phyloP scores from a whole-genome alignment of 1,140 invertebrate species.

The Drosophila dunni region DNA sequence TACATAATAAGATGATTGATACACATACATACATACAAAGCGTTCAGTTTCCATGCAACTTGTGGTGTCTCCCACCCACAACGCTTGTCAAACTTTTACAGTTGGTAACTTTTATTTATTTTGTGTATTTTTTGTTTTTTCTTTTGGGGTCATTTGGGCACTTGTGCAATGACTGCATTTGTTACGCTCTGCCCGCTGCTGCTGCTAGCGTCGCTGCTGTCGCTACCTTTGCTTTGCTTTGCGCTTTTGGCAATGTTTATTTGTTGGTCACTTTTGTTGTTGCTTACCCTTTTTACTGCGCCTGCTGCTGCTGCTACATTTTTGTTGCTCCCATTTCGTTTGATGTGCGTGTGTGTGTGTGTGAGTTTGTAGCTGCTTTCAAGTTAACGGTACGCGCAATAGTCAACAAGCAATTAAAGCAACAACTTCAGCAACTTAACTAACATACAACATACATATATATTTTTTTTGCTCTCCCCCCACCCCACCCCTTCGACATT shows the following conservation, averaged over 20 bases:
- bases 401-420: conserved; percentile 55
- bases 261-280: conserved; percentile 20
- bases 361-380: conserved; percentile 45
- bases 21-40: not conserved
- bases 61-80: not conserved
- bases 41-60: conserved; percentile 3
- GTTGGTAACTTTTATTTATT: conserved; percentile 31
- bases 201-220: not conserved
- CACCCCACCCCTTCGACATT: not conserved
- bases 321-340: conserved; percentile 57
- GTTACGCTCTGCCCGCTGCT: conserved; percentile 11
- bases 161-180: conserved; percentile 49
- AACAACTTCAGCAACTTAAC: conserved; percentile 63
- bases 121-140: conserved; percentile 8
- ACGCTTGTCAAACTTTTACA: conserved; percentile 10
- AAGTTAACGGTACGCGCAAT: conserved; percentile 71
- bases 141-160: conserved; percentile 32
- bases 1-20: conserved; percentile 37
- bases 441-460: conserved; percentile 56
- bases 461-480: conserved; percentile 10
- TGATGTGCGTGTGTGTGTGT: conserved; percentile 43
- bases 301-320: conserved; percentile 26
- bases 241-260: conserved; percentile 24
- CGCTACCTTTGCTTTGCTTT: not conserved
- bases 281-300: conserved; percentile 4